Base-by-base conservation (phyloP, 2,888 invertebrate species). In the Nymphalis c-album region DNA sequence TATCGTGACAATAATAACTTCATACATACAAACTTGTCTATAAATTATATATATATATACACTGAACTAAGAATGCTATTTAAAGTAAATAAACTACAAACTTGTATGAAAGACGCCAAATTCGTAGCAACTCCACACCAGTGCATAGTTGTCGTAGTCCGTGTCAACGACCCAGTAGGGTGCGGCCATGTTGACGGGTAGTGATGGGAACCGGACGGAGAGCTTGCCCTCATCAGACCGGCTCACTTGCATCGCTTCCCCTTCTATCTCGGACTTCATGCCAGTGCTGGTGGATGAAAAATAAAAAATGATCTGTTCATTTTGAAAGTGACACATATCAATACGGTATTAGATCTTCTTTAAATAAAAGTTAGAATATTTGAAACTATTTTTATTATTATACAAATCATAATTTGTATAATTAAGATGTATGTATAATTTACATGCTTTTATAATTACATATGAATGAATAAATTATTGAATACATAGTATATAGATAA, bases 91-190 rank as follows among this genome's bases (percentile, higher is more conserved):
- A 35, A 7, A 45, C 35, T 55, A 68, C 67, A 88, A 75, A 94
- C 94, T 83, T 68, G 93, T 88, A 76, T 94, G 93, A 68, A 94
- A 84, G 18, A 94, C 74, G 60, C 93, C 93, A 63, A 94, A 82
- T 64, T 89, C 87, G 57, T 85, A 86, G 75, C 92, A 93, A 72
- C 95, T 94, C 95, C 95, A 96, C 46, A 96, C 92, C 0, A 96
- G 94, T 0, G 96, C 94, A 76, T 94, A 96, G 71, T 85, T 93
- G 50, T 94, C 94, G 78, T 96, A 96, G 84, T 96, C 96, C 0
- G 96, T 96, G 70, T 95, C 95, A 64, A 96, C 90, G 20, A 96
- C 94, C 90, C 90, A 90, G 78, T 92, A 93, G 0, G 92, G 92
- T 0, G 91, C 90, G 1, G 87, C 82, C 50, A 90, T 79, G 78